Percentiles rank a stretch among this genome's conserved stretches.
phyloP scores from a whole-genome alignment of 2,113 vertebrate genomes.

The Lagopus muta region DNA sequence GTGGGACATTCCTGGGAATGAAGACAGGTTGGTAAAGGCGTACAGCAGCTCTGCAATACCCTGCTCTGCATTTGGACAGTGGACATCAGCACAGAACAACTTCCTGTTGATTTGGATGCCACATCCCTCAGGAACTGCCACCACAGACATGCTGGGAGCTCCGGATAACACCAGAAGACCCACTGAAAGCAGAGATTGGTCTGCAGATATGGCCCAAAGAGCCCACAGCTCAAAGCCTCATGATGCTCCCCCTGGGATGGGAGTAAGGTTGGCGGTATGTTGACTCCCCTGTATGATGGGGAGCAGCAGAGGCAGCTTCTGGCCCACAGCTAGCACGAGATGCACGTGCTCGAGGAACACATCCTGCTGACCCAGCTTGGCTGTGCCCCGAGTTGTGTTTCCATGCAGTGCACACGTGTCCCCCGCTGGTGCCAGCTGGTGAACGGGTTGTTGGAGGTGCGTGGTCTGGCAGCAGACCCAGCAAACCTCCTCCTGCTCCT shows the following conservation, averaged over 20 bases:
- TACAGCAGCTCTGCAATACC: not conserved
- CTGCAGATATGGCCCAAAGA: not conserved
- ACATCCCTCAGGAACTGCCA: not conserved
- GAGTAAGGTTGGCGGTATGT: not conserved
- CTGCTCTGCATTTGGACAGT: no score
- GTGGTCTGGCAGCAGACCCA: not conserved
- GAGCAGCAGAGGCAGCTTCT: not conserved
- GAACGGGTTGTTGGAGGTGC: not conserved
- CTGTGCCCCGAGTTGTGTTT: not conserved
- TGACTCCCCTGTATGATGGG: not conserved
- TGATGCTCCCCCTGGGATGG: not conserved
- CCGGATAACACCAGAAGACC: not conserved
- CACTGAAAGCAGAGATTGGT: no score
- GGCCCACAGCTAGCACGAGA: not conserved
- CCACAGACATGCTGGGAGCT: not conserved
- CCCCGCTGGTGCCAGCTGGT: not conserved
- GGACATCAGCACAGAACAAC: not conserved
- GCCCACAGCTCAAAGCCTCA: not conserved
- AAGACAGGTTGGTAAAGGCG: not conserved
- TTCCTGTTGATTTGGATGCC: no score
- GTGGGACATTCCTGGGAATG: not conserved
- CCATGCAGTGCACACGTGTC: not conserved
- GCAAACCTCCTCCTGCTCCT: not conserved
- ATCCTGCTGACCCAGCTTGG: not conserved
- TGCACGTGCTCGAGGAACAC: rapidly evolving